phyloP scores from a whole-genome alignment of 2,888 invertebrate species.

The Cosmia pyralina region DNA sequence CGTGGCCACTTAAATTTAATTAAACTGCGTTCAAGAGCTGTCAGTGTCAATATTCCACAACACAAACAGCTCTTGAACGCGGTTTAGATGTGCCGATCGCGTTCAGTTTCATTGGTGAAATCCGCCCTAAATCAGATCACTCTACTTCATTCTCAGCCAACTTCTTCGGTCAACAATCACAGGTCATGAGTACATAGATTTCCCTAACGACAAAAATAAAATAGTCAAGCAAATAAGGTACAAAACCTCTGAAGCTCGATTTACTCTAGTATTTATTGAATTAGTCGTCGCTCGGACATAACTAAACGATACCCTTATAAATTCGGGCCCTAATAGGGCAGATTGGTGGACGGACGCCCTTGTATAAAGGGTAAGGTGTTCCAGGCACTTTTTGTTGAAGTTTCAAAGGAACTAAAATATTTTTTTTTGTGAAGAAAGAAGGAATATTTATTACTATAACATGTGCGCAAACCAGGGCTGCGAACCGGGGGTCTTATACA shows the following conservation, averaged over 20 bases:
- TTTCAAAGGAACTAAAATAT: constrained; percentile 5
- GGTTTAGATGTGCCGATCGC: background rate
- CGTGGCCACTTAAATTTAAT: background rate
- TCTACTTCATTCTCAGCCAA: background rate
- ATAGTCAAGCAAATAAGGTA: constrained; percentile 28
- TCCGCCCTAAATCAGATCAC: background rate
- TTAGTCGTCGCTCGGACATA: constrained; percentile 25
- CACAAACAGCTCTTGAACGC: background rate
- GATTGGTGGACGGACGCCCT: constrained; percentile 15
- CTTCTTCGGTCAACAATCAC: background rate
- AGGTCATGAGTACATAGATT: constrained; percentile 16
- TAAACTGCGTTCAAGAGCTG: background rate
- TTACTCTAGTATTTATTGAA: constrained; percentile 53
- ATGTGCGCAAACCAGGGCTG: too few species aligned
- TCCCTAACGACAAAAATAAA: constrained; percentile 29
- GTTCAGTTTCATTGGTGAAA: background rate
- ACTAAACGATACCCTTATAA: constrained; percentile 43
- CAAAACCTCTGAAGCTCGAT: constrained; percentile 28
- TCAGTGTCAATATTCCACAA: background rate
- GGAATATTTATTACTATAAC: background rate
- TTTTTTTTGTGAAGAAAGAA: constrained; percentile 14
- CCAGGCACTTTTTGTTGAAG: constrained; percentile 20
- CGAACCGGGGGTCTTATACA: too few species aligned
- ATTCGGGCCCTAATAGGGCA: constrained; percentile 36
- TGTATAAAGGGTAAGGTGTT: constrained; percentile 22